Base-by-base conservation (phyloP, 2,888 invertebrate species). In the Coelogynopora nodosa region DNA sequence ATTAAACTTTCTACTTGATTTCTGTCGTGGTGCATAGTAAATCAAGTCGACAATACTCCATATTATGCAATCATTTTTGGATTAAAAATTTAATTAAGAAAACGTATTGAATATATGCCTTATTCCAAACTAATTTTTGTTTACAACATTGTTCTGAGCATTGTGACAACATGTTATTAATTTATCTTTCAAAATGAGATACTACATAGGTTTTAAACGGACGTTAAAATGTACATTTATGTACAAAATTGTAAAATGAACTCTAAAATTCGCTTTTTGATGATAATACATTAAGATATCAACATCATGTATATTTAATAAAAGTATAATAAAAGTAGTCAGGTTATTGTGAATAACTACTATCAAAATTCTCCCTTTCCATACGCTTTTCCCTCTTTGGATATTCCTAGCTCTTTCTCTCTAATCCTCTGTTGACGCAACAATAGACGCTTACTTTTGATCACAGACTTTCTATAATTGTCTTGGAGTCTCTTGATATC, bases 321-420 rank as follows among this genome's bases (percentile, higher is more conserved):
- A 23, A 74, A 74, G 74, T 74, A 74, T 74, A 74, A 74, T 74
- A 74, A 74, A 74, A 74, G 74, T 74, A 74, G 74, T 74, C 74
- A 74, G 23, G 74, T 74, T 74, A 74, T 74, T 23, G 74, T 74
- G 74, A 74, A 74, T 74, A 74, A 23, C 74, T 74, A 74, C 74
- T 74, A 74, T 74, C 74, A 74, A 74, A 74, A 74, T 74, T 74
- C 74, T 74, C 74, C 23, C 27, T 74, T 74, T 23, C 74, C 74
- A 74, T 74, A 74, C 5, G 74, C 23, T 74, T 74, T 74, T 74
- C 74, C 74, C 23, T 74, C 74, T 74, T 74, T 74, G 74, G 74
- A 74, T 74, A 74, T 74, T 74, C 74, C 23, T 74, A 74, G 74
- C 27, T 23, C 74, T 74, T 26, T 26, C 74, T 74, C 74, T 74